A percentile compares a stretch with the other conserved stretches of the same genome.
Evolutionary conservation across 2,113 vertebrate genomes (phyloP).

Genomic region (Falco punctatus): DNA sequence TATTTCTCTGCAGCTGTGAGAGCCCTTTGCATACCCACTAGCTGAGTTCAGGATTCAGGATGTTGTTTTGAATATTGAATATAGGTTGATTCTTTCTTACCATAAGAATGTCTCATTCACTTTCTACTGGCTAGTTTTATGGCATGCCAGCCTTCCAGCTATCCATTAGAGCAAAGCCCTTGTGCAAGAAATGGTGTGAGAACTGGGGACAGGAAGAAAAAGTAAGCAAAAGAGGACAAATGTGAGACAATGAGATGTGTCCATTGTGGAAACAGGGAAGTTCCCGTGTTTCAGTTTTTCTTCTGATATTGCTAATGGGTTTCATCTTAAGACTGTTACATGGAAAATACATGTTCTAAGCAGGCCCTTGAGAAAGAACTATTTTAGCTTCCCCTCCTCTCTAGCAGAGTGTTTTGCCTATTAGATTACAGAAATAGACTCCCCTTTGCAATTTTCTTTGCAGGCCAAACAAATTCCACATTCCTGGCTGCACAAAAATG

Average conservation of each 20-base stretch:
- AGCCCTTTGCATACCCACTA: neutral
- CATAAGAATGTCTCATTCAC: neutral
- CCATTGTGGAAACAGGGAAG: neutral
- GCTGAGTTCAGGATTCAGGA: neutral
- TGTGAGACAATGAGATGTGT: neutral
- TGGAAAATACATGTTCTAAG: conserved; percentile 29
- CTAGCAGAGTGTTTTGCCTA: conserved; percentile 6
- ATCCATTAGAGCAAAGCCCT: neutral
- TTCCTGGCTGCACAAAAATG: conserved; percentile 14
- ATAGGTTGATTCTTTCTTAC: neutral
- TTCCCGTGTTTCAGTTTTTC: neutral
- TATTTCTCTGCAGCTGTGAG: neutral
- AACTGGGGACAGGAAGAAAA: neutral
- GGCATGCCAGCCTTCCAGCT: neutral
- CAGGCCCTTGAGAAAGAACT: neutral
- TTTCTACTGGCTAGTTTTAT: neutral
- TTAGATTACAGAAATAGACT: conserved; percentile 44
- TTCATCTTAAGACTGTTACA: neutral
- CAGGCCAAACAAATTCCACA: conserved; percentile 22
- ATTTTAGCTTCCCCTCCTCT: neutral
- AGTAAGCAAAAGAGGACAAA: neutral
- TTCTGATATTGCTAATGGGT: neutral
- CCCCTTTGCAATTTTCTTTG: conserved; percentile 6
- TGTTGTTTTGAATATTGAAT: neutral
- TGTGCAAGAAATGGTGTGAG: neutral